Evolutionary conservation across 2,888 invertebrate genomes (phyloP).

Genomic region (Strigamia crassipes): DNA sequence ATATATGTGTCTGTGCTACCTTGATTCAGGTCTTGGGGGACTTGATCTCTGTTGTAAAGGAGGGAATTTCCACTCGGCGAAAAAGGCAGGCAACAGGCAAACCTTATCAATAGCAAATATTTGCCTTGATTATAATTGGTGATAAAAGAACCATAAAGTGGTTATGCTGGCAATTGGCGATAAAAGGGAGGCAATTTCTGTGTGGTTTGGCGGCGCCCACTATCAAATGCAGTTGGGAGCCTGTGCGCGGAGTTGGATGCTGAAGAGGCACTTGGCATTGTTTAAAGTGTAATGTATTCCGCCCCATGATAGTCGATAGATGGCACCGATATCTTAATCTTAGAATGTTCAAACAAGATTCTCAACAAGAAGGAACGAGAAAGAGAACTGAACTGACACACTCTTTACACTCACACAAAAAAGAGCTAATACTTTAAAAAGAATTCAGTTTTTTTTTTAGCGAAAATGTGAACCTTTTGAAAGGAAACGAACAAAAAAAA

Average conservation of each 20-base stretch:
- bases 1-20: conserved; percentile 15
- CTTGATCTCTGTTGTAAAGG: background rate
- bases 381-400: background rate
- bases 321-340: conserved; percentile 47
- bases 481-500: background rate
- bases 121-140: conserved; percentile 45
- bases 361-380: conserved; percentile 13
- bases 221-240: conserved; percentile 28
- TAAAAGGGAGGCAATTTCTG: conserved; percentile 46
- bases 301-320: conserved; percentile 45
- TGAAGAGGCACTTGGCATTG: conserved; percentile 41
- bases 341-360: conserved; percentile 45
- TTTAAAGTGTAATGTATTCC: conserved; percentile 46
- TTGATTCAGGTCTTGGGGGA: conserved; percentile 24
- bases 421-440: conserved; percentile 6
- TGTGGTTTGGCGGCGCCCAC: conserved; percentile 20
- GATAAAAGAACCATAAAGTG: conserved; percentile 47
- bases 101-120: conserved; percentile 41
- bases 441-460: background rate
- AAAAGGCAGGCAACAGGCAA: conserved; percentile 31
- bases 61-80: conserved; percentile 23
- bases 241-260: background rate
- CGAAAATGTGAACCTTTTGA: conserved; percentile 10
- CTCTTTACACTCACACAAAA: background rate
- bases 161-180: conserved; percentile 44